Percentiles rank a stretch among this genome's conserved stretches.
Conservation (phyloP, 2,888 invertebrate species). For the Ormyrus nitidulus region DNA sequence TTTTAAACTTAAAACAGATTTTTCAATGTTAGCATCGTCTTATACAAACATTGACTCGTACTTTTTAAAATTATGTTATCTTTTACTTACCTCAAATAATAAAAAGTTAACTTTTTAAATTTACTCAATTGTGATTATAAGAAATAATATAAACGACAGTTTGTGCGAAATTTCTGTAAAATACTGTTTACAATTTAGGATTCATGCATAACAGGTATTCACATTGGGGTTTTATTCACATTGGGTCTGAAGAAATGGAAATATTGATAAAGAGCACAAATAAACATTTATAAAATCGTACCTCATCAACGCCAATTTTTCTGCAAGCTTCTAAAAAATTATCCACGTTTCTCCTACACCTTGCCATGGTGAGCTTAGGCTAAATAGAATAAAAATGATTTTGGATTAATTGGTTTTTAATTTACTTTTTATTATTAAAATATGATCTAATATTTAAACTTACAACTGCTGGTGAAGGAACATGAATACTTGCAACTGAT, state of each 20-base stretch:
- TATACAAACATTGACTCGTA: neutral
- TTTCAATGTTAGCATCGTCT: no score
- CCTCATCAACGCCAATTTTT: slow-evolving; percentile 95
- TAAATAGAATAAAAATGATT: slow-evolving; percentile 75
- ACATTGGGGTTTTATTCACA: neutral
- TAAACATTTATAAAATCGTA: slow-evolving; percentile 73
- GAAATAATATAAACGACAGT: neutral
- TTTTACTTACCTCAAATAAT: slow-evolving; percentile 32
- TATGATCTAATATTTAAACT: slow-evolving; percentile 68
- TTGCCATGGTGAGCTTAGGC: slow-evolving; percentile 96
- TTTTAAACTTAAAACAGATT: no score
- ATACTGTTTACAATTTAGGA: slow-evolving; percentile 2
- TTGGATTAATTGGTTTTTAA: slow-evolving; percentile 14
- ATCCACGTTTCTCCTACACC: slow-evolving; percentile 95
- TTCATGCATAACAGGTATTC: slow-evolving; percentile 21
- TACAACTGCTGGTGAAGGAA: slow-evolving; percentile 94
- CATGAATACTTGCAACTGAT: slow-evolving; percentile 95
- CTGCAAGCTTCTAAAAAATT: slow-evolving; percentile 96
- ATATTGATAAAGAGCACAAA: neutral
- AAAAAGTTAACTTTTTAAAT: slow-evolving; percentile 1
- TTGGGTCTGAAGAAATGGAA: slow-evolving; percentile 7
- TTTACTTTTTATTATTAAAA: neutral
- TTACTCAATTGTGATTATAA: neutral
- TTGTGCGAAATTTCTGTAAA: neutral
- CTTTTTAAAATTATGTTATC: neutral